These are phyloP conservation scores for Paramormyrops kingsleyae DNA, from an alignment of 2,113 vertebrate species.

Conservation along the genomic window DNA sequence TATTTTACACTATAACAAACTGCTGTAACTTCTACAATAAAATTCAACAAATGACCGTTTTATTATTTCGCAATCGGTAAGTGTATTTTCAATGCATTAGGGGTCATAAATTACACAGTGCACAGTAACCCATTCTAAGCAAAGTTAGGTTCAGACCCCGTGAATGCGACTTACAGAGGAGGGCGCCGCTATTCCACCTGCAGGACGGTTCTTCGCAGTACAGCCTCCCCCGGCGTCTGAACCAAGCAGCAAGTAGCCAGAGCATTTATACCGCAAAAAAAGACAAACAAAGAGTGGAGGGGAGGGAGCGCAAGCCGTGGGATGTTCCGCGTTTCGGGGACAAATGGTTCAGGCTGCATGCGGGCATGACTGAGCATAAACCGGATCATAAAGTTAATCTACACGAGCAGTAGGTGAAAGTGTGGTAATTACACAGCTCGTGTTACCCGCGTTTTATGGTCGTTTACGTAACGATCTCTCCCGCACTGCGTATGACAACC, in stretches of 20 bases:
- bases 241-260: neutral
- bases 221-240: neutral
- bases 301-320: neutral
- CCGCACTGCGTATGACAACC: neutral
- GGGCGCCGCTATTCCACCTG: neutral
- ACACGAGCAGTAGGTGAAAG: neutral
- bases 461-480: neutral
- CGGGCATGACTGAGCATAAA: neutral
- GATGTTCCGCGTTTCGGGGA: neutral
- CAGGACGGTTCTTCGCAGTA: neutral
- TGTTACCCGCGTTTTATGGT: neutral
- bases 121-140: neutral
- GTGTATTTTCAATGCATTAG: neutral
- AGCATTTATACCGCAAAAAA: neutral
- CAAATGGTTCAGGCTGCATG: neutral
- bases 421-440: neutral
- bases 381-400: neutral
- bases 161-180: neutral
- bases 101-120: neutral
- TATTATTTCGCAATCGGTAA: neutral
- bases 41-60: neutral
- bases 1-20: neutral
- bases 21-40: neutral
- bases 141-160: neutral
- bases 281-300: neutral